Conservation (phyloP, 2,888 invertebrate genomes). For the Hymenopus coronatus region DNA sequence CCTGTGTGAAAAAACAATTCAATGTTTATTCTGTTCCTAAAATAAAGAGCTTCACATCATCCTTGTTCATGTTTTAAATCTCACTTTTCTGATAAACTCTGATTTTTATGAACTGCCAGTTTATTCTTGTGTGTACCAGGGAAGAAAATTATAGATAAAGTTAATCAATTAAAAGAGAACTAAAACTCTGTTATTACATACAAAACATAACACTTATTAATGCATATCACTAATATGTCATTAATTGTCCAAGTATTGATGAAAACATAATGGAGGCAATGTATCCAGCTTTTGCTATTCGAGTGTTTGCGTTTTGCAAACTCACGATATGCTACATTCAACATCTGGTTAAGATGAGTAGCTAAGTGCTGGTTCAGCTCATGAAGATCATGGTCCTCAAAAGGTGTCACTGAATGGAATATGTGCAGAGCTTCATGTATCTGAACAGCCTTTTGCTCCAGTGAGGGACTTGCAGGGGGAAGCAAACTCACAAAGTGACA, state of each 20-base stretch:
- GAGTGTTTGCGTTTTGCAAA: conserved; percentile 54
- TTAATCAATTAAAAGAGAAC: background rate
- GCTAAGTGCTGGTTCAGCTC: conserved; percentile 78
- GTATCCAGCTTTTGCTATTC: conserved; percentile 19
- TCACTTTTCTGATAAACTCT: background rate
- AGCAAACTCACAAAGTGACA: conserved; percentile 88
- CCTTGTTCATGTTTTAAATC: background rate
- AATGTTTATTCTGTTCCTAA: background rate
- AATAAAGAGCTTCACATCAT: background rate
- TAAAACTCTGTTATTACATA: background rate
- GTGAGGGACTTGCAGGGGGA: conserved; percentile 72
- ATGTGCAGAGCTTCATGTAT: conserved; percentile 87
- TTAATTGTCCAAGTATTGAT: background rate
- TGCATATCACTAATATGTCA: background rate
- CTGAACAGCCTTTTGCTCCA: conserved; percentile 76
- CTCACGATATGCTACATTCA: conserved; percentile 81
- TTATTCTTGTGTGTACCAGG: background rate
- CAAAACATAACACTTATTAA: background rate
- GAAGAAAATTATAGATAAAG: background rate
- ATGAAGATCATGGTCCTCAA: conserved; percentile 79
- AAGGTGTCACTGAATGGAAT: conserved; percentile 83
- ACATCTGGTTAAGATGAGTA: conserved; percentile 81
- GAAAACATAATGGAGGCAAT: background rate
- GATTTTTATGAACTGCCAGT: background rate
- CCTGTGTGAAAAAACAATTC: no score